Evolutionary conservation across 2,113 vertebrate genomes (phyloP), one percentile per base, ranked within the genome.

Genomic region (Poeciliopsis prolifica): DNA sequence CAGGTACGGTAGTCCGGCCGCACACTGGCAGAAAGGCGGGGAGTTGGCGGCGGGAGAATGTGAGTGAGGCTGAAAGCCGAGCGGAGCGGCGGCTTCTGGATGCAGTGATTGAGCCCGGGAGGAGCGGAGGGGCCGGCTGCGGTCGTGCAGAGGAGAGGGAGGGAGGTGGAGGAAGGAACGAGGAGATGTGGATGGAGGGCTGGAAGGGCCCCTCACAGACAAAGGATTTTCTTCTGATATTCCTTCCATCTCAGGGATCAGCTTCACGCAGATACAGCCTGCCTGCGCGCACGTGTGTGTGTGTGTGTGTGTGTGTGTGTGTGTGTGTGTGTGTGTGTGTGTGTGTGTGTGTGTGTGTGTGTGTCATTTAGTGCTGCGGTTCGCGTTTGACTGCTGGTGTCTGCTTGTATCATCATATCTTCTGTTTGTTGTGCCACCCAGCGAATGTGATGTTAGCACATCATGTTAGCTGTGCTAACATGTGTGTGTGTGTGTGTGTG

Each of bases 1-100:
- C 86, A 94, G 94, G 94, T 95, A 81, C 51, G 35, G 24, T 42
- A 69, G 65, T 33, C 28, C 9, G 26, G 5, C 14, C 44, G 17
- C 44, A 48, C 44, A 48, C 5, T 48, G 14, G 44, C 44, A 17
- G 44, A 17, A 48, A 19, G 19, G 6, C 35, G 35, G 10, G 3
- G 5, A 15, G 26, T 29, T 29, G 15, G 0, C 0, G 22, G 3
- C 4, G 15, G 15, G 8, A 1, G 30, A 13, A 33, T 24, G 5
- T 5, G 60, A 31, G 5, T 5, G 60, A 31, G 30, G n/a, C 1
- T n/a, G 30, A 13, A 76, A 66, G 33, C 64, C 70, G 70, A 77
- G 82, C 63, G 33, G 81, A 82, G 33, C 77, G 70, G 62, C 26
- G 58, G 44, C 5, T 42, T 12, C 12, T 30, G 1, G 35, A 64